Evolutionary conservation across 2,797 vertebrate genomes (phyloP).

Genomic region (Eupleurogrammus muticus): DNA sequence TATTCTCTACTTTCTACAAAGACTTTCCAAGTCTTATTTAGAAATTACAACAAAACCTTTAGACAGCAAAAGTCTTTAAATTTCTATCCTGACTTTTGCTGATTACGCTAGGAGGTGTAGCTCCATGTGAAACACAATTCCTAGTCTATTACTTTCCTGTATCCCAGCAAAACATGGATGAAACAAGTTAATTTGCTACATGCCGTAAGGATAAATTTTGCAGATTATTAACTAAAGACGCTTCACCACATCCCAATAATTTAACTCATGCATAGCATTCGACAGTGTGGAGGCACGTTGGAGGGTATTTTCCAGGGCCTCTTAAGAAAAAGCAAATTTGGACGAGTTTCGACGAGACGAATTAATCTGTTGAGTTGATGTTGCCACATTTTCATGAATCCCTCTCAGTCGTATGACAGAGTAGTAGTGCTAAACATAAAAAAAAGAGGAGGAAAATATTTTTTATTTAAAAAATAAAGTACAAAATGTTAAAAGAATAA

Average conservation of each 20-base stretch:
- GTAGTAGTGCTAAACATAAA: too few species aligned
- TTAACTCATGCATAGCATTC: background rate
- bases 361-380: background rate
- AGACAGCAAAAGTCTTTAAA: background rate
- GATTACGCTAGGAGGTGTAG: slow-evolving; percentile 18
- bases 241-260: background rate
- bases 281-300: background rate
- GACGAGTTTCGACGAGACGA: background rate
- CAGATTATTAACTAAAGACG: background rate
- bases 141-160: background rate
- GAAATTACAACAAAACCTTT: background rate
- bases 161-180: background rate
- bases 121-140: background rate
- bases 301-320: background rate
- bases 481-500: too few species aligned
- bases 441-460: too few species aligned
- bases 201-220: background rate
- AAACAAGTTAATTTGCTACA: background rate
- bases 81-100: slow-evolving; percentile 13
- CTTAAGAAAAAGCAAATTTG: background rate
- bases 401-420: background rate
- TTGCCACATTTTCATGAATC: background rate
- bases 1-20: background rate
- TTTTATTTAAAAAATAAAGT: too few species aligned
- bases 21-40: too few species aligned